Evolutionary conservation across 2,797 vertebrate species (phyloP).

Genomic region (Bufotes viridis): DNA sequence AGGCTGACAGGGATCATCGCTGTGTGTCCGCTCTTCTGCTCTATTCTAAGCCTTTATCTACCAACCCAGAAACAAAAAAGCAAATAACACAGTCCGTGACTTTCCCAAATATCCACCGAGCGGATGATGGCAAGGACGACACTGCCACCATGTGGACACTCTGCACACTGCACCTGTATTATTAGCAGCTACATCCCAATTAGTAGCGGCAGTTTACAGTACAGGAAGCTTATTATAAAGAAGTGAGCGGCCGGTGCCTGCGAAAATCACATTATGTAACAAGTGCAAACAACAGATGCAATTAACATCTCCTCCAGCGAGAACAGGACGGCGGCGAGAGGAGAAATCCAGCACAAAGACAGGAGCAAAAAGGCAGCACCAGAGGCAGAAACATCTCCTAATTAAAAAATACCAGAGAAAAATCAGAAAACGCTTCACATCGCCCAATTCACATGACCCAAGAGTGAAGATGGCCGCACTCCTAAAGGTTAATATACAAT

Average conservation of each 20-base stretch:
- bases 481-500: too few species aligned
- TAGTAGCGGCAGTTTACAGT: background rate
- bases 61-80: background rate
- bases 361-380: background rate
- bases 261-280: slow-evolving; percentile 2
- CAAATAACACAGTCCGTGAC: background rate
- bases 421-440: too few species aligned
- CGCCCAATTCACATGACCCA: too few species aligned
- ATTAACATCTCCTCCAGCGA: background rate
- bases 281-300: background rate
- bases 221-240: background rate
- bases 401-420: too few species aligned
- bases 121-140: too few species aligned
- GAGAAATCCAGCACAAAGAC: background rate
- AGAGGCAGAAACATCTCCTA: too few species aligned
- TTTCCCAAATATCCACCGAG: too few species aligned
- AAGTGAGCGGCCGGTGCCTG: background rate
- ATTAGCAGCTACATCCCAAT: background rate
- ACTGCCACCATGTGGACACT: slow-evolving; percentile 61
- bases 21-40: background rate
- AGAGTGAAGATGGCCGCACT: too few species aligned
- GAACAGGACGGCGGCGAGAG: background rate
- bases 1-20: background rate
- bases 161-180: slow-evolving; percentile 63
- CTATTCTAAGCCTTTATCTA: background rate